Base-by-base conservation (phyloP, 2,888 invertebrate genomes). In the Prosopocoilus inquinatus region DNA sequence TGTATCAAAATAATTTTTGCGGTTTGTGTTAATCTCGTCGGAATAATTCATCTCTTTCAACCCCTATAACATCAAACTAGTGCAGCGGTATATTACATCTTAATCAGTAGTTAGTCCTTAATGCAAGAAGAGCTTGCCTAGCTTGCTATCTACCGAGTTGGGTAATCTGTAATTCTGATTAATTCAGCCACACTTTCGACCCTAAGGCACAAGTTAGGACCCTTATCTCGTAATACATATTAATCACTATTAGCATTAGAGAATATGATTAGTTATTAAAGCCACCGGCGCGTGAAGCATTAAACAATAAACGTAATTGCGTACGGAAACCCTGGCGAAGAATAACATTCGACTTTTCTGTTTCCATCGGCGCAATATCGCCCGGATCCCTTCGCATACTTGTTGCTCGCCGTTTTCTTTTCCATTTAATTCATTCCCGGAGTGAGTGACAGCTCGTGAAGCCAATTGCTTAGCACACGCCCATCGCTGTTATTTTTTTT, bases 81-180 rank as follows among this genome's bases (percentile, higher is more conserved):
- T 11, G 38, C 38, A 12, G 41, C 15, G 9, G 41, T 41, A 16
- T 41, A 41, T 16, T 47, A 47, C 47, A 47, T 47, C 47, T 47
- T 47, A 47, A 47, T 47, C 47, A 11, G 32, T 34, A 35, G 47
- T 47, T 34, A 34, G 33, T 34, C 33, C 47, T 11, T 15, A 47
- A 16, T 47, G 34, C 34, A 47, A 33, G 34, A 47, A 35, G 20
- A 28, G 20, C 16, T 3, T 16, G 16, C 16, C 16, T 16, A 47
- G 32, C 16, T 16, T 33, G 32, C 47, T 47, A 47, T 35, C 47
- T 47, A 34, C 33, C 20, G 34, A 46, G 36, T 52, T 52, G 46
- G 39, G 52, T 58, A 63, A 63, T 65, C 63, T 62, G 65, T 64
- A 65, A 65, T 65, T 63, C 65, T 64, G 65, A 65, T 64, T 65